Evolutionary conservation across 1,140 invertebrate species (phyloP).

Genomic region (Apis florea): DNA sequence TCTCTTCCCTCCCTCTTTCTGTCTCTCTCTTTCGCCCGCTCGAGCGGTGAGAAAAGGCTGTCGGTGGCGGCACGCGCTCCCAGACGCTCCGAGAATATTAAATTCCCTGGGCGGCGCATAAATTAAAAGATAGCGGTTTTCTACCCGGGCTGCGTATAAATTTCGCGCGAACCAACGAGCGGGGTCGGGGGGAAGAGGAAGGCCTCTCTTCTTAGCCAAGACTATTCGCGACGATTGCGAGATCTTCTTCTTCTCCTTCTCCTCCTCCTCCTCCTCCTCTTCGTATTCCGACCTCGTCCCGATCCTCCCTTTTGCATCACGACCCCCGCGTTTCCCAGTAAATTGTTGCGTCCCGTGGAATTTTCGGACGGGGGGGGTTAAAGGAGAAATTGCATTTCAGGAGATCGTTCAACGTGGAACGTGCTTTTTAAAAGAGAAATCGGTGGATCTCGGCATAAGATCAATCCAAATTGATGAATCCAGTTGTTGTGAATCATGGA

Average conservation of each 20-base stretch:
- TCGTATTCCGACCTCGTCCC: conserved; percentile 25
- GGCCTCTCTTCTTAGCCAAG: neutral
- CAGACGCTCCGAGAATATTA: conserved; percentile 76
- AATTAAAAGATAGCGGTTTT: conserved; percentile 78
- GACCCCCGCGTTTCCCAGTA: neutral
- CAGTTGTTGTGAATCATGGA: too few relatives aligned
- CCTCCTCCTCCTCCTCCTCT: too few relatives aligned
- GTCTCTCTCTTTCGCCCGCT: conserved; percentile 37
- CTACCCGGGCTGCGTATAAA: conserved; percentile 70
- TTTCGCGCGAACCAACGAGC: conserved; percentile 56
- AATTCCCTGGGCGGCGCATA: conserved; percentile 76
- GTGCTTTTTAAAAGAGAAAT: too few relatives aligned
- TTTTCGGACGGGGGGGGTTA: neutral
- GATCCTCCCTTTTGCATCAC: neutral
- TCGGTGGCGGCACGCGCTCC: conserved; percentile 64
- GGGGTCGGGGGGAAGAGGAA: neutral
- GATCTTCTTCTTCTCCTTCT: neutral
- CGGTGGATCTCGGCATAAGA: too few relatives aligned
- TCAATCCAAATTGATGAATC: too few relatives aligned
- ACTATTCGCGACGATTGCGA: neutral
- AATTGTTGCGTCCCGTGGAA: neutral
- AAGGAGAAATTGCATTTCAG: neutral
- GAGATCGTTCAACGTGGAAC: too few relatives aligned
- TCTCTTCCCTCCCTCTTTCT: too few relatives aligned
- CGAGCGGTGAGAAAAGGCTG: conserved; percentile 51